Percentiles rank a stretch among this genome's conserved stretches.
phyloP scores from a whole-genome alignment of 2,888 invertebrate species.

The Hofmannophila pseudospretella region DNA sequence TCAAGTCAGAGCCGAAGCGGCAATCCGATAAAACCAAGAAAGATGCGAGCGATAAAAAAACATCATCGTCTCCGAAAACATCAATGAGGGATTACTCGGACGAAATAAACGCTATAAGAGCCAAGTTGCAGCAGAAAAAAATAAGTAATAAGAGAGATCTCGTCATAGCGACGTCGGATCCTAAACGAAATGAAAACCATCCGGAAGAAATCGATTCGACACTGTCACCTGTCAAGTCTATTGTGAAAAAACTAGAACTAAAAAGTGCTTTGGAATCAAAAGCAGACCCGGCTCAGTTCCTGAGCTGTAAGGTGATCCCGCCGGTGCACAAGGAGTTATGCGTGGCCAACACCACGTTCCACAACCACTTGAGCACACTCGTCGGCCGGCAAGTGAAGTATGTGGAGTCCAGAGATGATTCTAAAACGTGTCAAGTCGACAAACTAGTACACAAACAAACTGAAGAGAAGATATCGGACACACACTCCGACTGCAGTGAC shows the following conservation, averaged over 20 bases:
- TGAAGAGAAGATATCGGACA: constrained; percentile 75
- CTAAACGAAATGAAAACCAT: constrained; percentile 56
- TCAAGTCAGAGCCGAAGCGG: constrained; percentile 59
- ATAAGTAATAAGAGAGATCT: constrained; percentile 63
- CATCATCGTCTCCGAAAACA: constrained; percentile 45
- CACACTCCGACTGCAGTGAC: constrained; percentile 85
- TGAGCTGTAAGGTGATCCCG: constrained; percentile 70
- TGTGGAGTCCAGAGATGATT: constrained; percentile 60
- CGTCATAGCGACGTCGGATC: constrained; percentile 39
- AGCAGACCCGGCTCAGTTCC: constrained; percentile 53
- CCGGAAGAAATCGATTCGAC: constrained; percentile 49
- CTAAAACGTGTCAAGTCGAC: constrained; percentile 55
- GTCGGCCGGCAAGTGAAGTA: constrained; percentile 70
- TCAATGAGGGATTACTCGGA: constrained; percentile 67
- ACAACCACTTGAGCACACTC: constrained; percentile 73
- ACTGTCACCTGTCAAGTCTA: constrained; percentile 69
- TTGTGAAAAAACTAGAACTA: constrained; percentile 70
- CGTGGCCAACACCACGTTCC: constrained; percentile 68
- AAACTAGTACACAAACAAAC: constrained; percentile 60
- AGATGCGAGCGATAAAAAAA: constrained; percentile 60
- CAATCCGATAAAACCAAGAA: constrained; percentile 60
- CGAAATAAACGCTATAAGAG: constrained; percentile 70
- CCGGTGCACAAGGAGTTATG: constrained; percentile 67
- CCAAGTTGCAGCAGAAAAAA: constrained; percentile 69
- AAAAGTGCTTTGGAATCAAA: constrained; percentile 65